Evolutionary conservation across 2,888 invertebrate species (phyloP).

Genomic region (Ophion ventricosus): DNA sequence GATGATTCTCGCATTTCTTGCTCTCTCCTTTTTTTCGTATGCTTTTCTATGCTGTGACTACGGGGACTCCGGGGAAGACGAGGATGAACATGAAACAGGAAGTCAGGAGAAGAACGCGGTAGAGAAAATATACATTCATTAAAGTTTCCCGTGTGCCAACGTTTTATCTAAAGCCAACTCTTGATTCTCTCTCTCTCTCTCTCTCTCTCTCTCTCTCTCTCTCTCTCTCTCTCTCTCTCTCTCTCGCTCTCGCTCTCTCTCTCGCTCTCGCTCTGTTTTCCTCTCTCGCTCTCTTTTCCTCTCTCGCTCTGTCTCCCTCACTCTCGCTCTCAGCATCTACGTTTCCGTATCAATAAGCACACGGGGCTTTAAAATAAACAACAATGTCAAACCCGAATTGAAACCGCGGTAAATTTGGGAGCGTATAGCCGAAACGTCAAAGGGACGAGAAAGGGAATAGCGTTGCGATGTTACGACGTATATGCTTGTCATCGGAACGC

Average conservation of each 20-base stretch:
- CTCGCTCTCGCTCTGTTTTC: no score
- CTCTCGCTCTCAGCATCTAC: not conserved
- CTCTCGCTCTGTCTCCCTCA: not conserved
- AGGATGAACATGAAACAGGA: constrained; percentile 39
- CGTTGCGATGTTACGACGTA: constrained; percentile 27
- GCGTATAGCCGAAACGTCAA: not conserved
- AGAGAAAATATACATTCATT: constrained; percentile 68
- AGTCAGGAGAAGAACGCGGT: constrained; percentile 43
- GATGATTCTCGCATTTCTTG: constrained; percentile 30
- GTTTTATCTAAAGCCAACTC: constrained; percentile 50
- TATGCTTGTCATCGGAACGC: constrained; percentile 22
- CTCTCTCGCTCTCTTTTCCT: not conserved
- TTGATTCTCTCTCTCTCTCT: constrained; percentile 8
- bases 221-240: not conserved
- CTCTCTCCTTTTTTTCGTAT: constrained; percentile 9
- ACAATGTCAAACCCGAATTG: constrained; percentile 58
- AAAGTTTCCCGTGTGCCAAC: constrained; percentile 63
- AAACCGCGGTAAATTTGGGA: constrained; percentile 7
- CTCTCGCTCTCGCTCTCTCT: not conserved
- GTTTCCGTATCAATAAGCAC: constrained; percentile 6
- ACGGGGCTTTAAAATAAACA: constrained; percentile 54
- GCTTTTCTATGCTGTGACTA: not conserved
- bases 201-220: not conserved
- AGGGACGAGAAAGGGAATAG: not conserved
- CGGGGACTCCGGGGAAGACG: constrained; percentile 5